Percentiles rank a stretch among this genome's conserved stretches.
phyloP scores from a whole-genome alignment of 2,113 vertebrate species.

The Sinocyclocheilus grahami region DNA sequence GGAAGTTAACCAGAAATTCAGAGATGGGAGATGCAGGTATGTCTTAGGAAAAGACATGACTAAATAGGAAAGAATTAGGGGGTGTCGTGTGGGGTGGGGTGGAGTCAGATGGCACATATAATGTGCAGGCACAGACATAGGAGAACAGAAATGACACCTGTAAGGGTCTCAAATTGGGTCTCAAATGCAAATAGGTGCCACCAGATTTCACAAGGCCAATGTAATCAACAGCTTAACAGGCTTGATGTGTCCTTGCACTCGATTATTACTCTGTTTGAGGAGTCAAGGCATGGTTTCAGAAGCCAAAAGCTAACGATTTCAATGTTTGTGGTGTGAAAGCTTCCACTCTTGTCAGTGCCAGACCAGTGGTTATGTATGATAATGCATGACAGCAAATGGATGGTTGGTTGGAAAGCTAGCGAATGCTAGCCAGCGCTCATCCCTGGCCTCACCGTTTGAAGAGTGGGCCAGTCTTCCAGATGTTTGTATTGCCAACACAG shows the following conservation, averaged over 20 bases:
- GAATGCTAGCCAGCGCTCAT: conserved; percentile 8
- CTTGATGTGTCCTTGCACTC: conserved; percentile 33
- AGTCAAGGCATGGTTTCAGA: conserved; percentile 19
- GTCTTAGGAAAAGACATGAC: conserved; percentile 8
- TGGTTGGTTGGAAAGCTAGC: conserved; percentile 26
- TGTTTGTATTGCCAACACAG: conserved; percentile 98
- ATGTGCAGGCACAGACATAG: conserved; percentile 35
- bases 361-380: conserved; percentile 46
- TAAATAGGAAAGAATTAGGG: background rate
- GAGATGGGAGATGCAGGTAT: conserved; percentile 21
- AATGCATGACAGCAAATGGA: conserved; percentile 52
- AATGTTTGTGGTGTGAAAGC: conserved; percentile 44
- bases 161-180: conserved; percentile 27
- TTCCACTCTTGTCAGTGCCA: conserved; percentile 19
- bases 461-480: conserved; percentile 98
- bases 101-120: background rate
- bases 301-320: conserved; percentile 34
- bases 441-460: conserved; percentile 87
- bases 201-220: conserved; percentile 39
- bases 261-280: background rate
- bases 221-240: conserved; percentile 50
- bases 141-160: conserved; percentile 32
- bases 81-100: background rate
- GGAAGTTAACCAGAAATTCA: conserved; percentile 15
- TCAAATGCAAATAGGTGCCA: conserved; percentile 1